Percentiles rank a stretch among this genome's conserved stretches.
Evolutionary conservation across 35 echinoderm and acorn worm species (phyloP).

Genomic region (Strongylocentrotus purpuratus): DNA sequence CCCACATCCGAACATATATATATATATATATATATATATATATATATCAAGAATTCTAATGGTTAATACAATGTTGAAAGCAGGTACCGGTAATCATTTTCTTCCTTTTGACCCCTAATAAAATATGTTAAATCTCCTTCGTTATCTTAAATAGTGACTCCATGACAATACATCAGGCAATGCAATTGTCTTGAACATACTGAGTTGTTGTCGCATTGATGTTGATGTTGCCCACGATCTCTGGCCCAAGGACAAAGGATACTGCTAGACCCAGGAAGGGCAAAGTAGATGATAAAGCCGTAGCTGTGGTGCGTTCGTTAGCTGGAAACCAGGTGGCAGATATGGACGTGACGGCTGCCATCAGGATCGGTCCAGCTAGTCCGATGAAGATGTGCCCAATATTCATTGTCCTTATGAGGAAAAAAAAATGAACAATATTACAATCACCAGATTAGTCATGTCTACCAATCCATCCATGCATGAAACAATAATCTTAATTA

Average conservation of each 20-base stretch:
- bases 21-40: no score
- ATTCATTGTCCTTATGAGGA: conserved; percentile 74
- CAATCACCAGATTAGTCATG: background rate
- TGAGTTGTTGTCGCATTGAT: conserved; percentile 48
- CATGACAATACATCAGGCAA: background rate
- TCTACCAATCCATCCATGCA: no score
- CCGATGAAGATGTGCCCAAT: conserved; percentile 86
- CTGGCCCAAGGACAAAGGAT: conserved; percentile 87
- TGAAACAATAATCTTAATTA: no score
- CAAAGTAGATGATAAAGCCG: conserved; percentile 68
- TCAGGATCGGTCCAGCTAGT: conserved; percentile 78
- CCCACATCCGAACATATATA: no score
- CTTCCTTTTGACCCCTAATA: no score
- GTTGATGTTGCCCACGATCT: conserved; percentile 60
- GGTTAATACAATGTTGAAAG: no score
- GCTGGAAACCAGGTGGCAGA: conserved; percentile 90
- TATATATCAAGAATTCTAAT: no score
- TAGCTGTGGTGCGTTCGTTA: conserved; percentile 86
- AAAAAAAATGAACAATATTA: background rate
- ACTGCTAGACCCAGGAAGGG: conserved; percentile 60
- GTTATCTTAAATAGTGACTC: background rate
- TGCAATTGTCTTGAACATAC: conserved; percentile 20
- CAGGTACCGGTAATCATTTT: no score
- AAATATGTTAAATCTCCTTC: no score
- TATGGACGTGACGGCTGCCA: conserved; percentile 77